Base-by-base conservation (phyloP, 2,797 vertebrate genomes). In the Cercopithecus petaurista region DNA sequence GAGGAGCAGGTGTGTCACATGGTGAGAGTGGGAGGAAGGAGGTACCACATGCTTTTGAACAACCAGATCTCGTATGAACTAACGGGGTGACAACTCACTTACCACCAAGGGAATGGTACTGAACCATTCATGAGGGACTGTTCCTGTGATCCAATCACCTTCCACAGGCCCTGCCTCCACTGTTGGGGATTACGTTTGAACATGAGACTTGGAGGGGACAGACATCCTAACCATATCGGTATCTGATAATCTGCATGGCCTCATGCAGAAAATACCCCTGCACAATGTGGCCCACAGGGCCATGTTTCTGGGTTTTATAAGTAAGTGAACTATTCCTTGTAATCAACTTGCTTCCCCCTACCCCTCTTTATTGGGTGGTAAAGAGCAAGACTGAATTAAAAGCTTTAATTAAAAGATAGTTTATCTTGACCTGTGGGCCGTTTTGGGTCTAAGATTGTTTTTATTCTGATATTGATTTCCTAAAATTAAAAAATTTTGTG, bases 371-470 rank as follows among this genome's bases (percentile, higher is more conserved):
- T 39, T 83, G 64, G 80, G 24, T 90, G 41, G 48, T 17, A 15
- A 84, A 88, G 52, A 93, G 57, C 67, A 75, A 57, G 41, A 73
- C 84, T 86, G 80, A 84, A 72, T 30, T 57, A 57, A 84, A 67
- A 86, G 13, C 13, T 88, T 88, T 55, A 55, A 55, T 55, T 55
- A 55, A 91, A 75, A 92, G 48, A 28, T 52, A 57, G 80, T 82
- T 83, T 52, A 41, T 15, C 39, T 82, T 79, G n/a, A 24, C 39
- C 8, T 61, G 5, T 83, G 43, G 30, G 11, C 80, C 5, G 5
- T 43, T 87, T 57, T 41, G 81, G 17, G 39, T 93, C 75, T 90
- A 82, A 88, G 79, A 77, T 67, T 88, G 50, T 46, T 92, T 93
- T 88, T 70, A 50, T 88, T 93, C 50, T 88, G 30, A 50, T 91